Evolutionary conservation across 2,888 invertebrate genomes (phyloP).

Genomic region (Psococerastis gibbosa): DNA sequence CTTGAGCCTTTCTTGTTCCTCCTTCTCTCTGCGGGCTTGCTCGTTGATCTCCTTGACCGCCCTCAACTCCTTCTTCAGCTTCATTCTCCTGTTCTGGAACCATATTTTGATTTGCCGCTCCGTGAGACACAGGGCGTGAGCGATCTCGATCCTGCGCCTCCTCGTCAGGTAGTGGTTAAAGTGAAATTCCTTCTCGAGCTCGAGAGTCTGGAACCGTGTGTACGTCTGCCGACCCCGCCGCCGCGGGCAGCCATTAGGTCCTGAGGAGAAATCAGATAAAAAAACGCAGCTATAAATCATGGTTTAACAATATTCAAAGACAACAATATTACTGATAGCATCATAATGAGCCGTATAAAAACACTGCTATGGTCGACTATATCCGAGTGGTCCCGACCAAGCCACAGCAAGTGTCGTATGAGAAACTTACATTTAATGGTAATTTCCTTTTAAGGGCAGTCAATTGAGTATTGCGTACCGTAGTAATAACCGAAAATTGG

Average conservation of each 20-base stretch:
- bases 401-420: too few species aligned
- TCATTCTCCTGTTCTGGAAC: slow-evolving; percentile 58
- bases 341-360: background rate
- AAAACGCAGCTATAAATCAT: slow-evolving; percentile 7
- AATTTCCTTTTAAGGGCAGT: too few species aligned
- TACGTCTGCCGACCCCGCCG: slow-evolving; percentile 92
- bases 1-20: slow-evolving; percentile 81
- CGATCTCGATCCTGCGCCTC: slow-evolving; percentile 90
- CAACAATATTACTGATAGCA: background rate
- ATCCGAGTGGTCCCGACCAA: too few species aligned
- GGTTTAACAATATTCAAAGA: background rate
- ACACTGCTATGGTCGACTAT: background rate
- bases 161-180: slow-evolving; percentile 95
- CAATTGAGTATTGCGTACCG: too few species aligned
- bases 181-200: slow-evolving; percentile 96
- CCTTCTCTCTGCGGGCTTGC: slow-evolving; percentile 74
- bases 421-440: too few species aligned
- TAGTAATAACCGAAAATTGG: too few species aligned
- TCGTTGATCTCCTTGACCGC: slow-evolving; percentile 79
- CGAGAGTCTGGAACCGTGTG: slow-evolving; percentile 94
- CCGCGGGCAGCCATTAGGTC: slow-evolving; percentile 87
- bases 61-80: slow-evolving; percentile 21
- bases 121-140: slow-evolving; percentile 86
- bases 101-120: slow-evolving; percentile 94
- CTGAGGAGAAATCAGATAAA: slow-evolving; percentile 35